Conservation (phyloP, 1,140 invertebrate species). For the Dreissena polymorpha region DNA sequence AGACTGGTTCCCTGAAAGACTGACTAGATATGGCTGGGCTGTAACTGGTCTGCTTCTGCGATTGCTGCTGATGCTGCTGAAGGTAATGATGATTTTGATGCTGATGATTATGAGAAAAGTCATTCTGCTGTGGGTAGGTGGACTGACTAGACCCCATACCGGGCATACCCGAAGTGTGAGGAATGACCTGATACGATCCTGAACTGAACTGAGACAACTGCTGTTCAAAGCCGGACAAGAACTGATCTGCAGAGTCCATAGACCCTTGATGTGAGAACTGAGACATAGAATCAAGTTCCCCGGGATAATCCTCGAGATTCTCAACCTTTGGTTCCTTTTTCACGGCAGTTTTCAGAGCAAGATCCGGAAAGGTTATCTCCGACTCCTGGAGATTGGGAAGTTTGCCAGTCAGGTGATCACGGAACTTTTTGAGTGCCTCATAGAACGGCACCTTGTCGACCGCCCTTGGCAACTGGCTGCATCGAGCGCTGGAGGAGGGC, state of each 20-base stretch:
- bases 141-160: constrained; percentile 3
- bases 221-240: background rate
- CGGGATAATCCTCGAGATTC: constrained; percentile 34
- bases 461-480: constrained; percentile 95
- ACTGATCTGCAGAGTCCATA: background rate
- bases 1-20: background rate
- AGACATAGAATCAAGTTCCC: background rate
- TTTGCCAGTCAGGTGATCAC: constrained; percentile 96
- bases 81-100: constrained; percentile 1
- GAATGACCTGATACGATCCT: constrained; percentile 43
- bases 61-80: background rate
- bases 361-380: constrained; percentile 91
- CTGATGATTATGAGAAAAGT: constrained; percentile 5
- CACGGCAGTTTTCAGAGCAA: constrained; percentile 73
- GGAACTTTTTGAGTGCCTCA: constrained; percentile 94
- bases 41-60: background rate
- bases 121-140: background rate
- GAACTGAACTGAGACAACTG: constrained; percentile 32
- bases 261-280: background rate
- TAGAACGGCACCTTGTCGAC: constrained; percentile 99
- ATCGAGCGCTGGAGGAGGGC: constrained; percentile 97
- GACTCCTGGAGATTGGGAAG: constrained; percentile 92
- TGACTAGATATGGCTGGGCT: background rate
- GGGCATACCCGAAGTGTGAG: constrained; percentile 15
- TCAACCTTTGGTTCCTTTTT: constrained; percentile 71